Conservation (phyloP, 2,797 vertebrate species). For the Crocodylus rhombifer region DNA sequence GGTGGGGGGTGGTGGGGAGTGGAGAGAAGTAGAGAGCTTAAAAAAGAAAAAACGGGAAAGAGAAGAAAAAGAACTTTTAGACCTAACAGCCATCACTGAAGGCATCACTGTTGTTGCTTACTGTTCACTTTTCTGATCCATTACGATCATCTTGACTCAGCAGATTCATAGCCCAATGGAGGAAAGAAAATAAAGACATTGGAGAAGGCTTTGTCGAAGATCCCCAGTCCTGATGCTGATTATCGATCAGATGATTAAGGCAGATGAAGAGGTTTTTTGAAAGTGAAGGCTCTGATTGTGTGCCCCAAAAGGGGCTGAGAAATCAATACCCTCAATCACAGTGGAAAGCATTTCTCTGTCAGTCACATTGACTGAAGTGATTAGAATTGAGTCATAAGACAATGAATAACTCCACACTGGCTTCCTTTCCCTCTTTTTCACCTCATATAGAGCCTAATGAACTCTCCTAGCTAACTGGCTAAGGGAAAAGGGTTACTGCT, state of each 20-base stretch:
- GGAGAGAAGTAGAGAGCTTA: constrained; percentile 55
- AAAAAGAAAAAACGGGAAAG: constrained; percentile 54
- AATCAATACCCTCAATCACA: constrained; percentile 98
- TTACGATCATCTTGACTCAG: constrained; percentile 92
- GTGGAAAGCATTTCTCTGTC: constrained; percentile 92
- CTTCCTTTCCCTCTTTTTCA: constrained; percentile 88
- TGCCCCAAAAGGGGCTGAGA: constrained; percentile 87
- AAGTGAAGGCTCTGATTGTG: constrained; percentile 92
- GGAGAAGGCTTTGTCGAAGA: constrained; percentile 87
- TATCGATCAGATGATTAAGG: constrained; percentile 98
- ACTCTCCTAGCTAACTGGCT: constrained; percentile 86
- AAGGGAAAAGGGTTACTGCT: constrained; percentile 72
- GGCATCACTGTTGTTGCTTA: constrained; percentile 78
- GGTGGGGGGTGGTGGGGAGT: constrained; percentile 79
- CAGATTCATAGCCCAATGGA: constrained; percentile 86
- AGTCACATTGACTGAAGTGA: constrained; percentile 94
- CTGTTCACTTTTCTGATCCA: constrained; percentile 87
- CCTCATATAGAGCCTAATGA: constrained; percentile 90
- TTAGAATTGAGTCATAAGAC: constrained; percentile 97
- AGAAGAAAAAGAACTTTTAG: constrained; percentile 43
- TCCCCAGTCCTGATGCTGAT: constrained; percentile 89
- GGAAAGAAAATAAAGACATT: constrained; percentile 85
- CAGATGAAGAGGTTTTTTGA: constrained; percentile 95
- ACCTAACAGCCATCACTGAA: constrained; percentile 73
- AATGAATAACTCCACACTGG: constrained; percentile 90